phyloP scores from a whole-genome alignment of 92 coral and sea anemone species.

The Epizoanthus illoricatus region DNA sequence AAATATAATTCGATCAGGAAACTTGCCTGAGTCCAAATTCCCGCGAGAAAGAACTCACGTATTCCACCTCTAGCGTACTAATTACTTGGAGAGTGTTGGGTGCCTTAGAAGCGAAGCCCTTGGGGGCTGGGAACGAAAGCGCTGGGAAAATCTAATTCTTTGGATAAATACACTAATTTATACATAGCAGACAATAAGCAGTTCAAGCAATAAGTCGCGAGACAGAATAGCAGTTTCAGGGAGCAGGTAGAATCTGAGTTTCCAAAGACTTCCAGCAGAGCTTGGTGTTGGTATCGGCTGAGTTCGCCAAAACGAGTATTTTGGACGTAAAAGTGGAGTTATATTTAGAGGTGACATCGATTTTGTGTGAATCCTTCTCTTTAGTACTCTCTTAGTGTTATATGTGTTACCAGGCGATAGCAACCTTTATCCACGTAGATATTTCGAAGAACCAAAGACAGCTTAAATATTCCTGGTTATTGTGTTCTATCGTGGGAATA shows the following conservation, averaged over 20 bases:
- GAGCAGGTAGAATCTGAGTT: constrained; percentile 2
- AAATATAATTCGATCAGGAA: constrained; percentile 23
- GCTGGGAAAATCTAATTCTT: not conserved
- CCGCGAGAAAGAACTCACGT: constrained; percentile 23
- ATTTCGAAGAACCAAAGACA: not conserved
- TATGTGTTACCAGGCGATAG: not conserved
- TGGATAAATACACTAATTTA: not conserved
- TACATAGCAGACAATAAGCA: not conserved
- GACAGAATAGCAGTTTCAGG: not conserved
- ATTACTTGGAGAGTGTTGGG: not conserved
- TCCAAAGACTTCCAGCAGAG: not conserved
- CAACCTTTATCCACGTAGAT: not conserved
- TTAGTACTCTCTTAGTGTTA: not conserved
- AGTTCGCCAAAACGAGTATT: not conserved
- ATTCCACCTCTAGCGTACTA: not conserved
- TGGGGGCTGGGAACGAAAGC: constrained; percentile 42
- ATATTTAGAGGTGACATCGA: not conserved
- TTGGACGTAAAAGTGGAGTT: not conserved
- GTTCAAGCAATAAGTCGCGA: not conserved
- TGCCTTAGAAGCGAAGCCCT: not conserved
- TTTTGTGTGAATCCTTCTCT: not conserved
- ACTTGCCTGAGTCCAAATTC: constrained; percentile 5
- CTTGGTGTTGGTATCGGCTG: not conserved
- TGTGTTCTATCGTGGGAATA: constrained; percentile 43
- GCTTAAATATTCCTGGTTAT: not conserved